Percentiles rank a stretch among this genome's conserved stretches.
Evolutionary conservation across 2,888 invertebrate genomes (phyloP).

Genomic region (Parnassius smintheus): DNA sequence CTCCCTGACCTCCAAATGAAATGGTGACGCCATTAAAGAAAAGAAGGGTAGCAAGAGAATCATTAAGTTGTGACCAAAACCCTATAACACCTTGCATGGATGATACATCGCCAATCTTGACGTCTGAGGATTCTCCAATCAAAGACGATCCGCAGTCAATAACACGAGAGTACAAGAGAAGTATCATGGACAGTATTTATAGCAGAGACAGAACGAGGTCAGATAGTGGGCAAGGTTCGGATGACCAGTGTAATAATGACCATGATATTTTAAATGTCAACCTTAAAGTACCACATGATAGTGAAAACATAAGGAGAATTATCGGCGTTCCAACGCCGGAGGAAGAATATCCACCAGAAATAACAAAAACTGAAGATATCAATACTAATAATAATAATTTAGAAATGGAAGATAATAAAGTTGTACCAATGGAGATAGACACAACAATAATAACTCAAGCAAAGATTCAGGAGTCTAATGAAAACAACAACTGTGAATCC

Average conservation of each 20-base stretch:
- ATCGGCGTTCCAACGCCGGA: slow-evolving; percentile 71
- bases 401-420: slow-evolving; percentile 64
- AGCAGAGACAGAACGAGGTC: slow-evolving; percentile 68
- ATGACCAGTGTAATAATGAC: slow-evolving; percentile 69
- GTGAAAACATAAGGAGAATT: slow-evolving; percentile 66
- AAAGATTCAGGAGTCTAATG: slow-evolving; percentile 60
- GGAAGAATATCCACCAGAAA: slow-evolving; percentile 59
- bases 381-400: slow-evolving; percentile 59
- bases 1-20: slow-evolving; percentile 86
- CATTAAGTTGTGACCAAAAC: slow-evolving; percentile 84
- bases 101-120: slow-evolving; percentile 66
- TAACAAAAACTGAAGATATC: slow-evolving; percentile 54
- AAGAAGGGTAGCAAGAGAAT: slow-evolving; percentile 92
- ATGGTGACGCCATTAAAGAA: slow-evolving; percentile 94
- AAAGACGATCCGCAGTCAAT: slow-evolving; percentile 60
- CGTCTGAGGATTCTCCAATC: slow-evolving; percentile 71
- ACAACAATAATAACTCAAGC: slow-evolving; percentile 62
- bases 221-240: slow-evolving; percentile 71
- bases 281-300: slow-evolving; percentile 62
- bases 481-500: slow-evolving; percentile 47
- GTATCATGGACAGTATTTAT: slow-evolving; percentile 69
- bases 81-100: slow-evolving; percentile 69
- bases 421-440: slow-evolving; percentile 73
- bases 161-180: slow-evolving; percentile 61
- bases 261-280: slow-evolving; percentile 64